Base-by-base conservation (phyloP, 2,888 invertebrate species). In the Bugulina stolonifera region DNA sequence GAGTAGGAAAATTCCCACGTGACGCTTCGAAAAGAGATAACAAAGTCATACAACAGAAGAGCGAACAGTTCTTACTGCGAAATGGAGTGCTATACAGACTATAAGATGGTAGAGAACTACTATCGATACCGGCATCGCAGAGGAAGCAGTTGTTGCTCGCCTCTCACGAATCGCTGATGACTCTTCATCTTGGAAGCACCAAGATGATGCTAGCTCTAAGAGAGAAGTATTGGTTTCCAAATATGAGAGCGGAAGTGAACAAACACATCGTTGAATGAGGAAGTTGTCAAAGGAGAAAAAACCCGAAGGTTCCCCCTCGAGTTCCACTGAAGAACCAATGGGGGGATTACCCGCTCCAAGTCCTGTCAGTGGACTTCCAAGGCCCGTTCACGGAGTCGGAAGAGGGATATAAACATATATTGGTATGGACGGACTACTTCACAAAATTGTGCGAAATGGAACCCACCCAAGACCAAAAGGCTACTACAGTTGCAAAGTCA, bases 191-290 rank as follows among this genome's bases (percentile, higher is more conserved):
- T 29, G 64, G 64, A 32, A 32, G 25, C 3, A 64, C 64, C 32
- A 64, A 64, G 64, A 64, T 32, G 3, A 22, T 57, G 57, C n/a
- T 57, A 3, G 10, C 10, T 5, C 23, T 57, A 5, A 57, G 23
- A 57, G 10, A 29, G 32, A 27, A 64, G 5, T 64, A 64, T n/a
- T 64, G 64, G 64, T 64, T 64, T 64, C 64, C 34, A 32, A 18
- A 27, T 5, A 64, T 64, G 64, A 5, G 10, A 2, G 2, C 25
- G 32, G 64, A 27, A 64, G 64, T 64, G 5, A n/a, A 25, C 3
- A 32, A 64, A 14, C n/a, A 64, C 32, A 64, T 64, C 64, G 5
- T 10, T 3, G 25, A 64, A 64, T 64, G 64, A 5, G 10, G 10
- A 14, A 29, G 29, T 32, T 64, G 64, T 32, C 64, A 64, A 32